Base-by-base conservation (phyloP, 1,140 invertebrate genomes). In the Zaprionus ghesquierei region DNA sequence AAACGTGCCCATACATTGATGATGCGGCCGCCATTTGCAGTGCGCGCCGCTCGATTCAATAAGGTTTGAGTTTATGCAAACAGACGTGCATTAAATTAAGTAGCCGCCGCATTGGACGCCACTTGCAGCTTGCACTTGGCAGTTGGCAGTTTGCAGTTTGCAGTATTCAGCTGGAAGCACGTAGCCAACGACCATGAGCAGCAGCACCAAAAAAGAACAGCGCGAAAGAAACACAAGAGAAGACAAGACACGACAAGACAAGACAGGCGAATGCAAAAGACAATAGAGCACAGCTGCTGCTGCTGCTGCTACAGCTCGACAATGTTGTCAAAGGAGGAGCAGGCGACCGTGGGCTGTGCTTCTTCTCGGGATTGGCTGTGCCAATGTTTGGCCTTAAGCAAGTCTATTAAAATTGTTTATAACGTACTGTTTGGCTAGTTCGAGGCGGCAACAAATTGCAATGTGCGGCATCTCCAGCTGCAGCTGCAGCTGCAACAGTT, bases 381-480 rank as follows among this genome's bases (percentile, higher is more conserved):
- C 68, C 70, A 82, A 79, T 77, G 82, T 84, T 79, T 77, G 82
- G 76, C 72, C 82, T 77, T 84, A 84, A 84, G 84, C 80, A 89
- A 89, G 84, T 87, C 84, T 89, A 87, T 87, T 87, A 87, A 87
- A 84, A 87, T 84, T 89, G 84, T 87, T 89, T 85, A 85, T 81
- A 77, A 77, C 77, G 61, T 60, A 65, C 66, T 35, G 56, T 63
- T 64, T 49, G 33, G 58, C 66, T 62, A 62, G 66, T 54, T 60
- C 25, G 55, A 41, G 31, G 33, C 56, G 23, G 46, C 55, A 61
- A 44, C 56, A 60, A 59, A 54, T 75, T 70, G 49, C 29, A 51
- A 9, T 44, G n/a, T 2, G n/a, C 5, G 12, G 13, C 33, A 25
- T n/a, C n/a, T n/a, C n/a, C 25, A 25, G 5, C 25, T 29, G 27